These are phyloP conservation scores for Heteropelma amictum DNA, from an alignment of 2,888 invertebrate species.

Conservation along the genomic window DNA sequence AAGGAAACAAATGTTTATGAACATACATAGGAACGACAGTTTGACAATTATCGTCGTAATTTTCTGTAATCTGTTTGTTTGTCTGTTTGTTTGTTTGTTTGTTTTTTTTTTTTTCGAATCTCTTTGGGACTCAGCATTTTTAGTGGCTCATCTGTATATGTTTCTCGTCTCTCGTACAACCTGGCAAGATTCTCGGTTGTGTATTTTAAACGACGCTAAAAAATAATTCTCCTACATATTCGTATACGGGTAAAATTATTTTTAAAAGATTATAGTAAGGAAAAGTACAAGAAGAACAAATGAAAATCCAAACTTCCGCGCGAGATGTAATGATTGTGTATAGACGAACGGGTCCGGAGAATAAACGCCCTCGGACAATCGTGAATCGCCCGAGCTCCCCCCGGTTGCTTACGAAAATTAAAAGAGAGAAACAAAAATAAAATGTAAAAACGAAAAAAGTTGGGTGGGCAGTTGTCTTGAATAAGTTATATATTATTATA, in stretches of 20 bases:
- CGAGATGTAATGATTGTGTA: slow-evolving; percentile 21
- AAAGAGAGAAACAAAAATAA: too few species aligned
- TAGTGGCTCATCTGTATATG: slow-evolving; percentile 22
- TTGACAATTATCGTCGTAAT: slow-evolving; percentile 45
- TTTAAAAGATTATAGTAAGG: too few species aligned
- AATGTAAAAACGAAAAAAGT: too few species aligned
- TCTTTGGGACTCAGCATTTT: slow-evolving; percentile 41
- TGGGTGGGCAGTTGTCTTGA: slow-evolving; percentile 33
- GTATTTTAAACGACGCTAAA: slow-evolving; percentile 30
- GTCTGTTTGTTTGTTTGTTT: too few species aligned
- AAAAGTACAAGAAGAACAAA: slow-evolving; percentile 44
- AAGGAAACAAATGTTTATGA: slow-evolving; percentile 2
- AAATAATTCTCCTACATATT: slow-evolving; percentile 45
- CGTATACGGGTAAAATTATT: slow-evolving; percentile 57
- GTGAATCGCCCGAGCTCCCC: too few species aligned
- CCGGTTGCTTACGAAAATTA: too few species aligned
- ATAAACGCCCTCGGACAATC: too few species aligned
- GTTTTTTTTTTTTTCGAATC: slow-evolving; percentile 2
- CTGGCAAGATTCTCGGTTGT: slow-evolving; percentile 48
- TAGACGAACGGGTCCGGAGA: background rate
- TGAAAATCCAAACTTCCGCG: slow-evolving; percentile 30
- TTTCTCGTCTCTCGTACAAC: slow-evolving; percentile 34
- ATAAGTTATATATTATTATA: slow-evolving; percentile 59
- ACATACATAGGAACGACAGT: slow-evolving; percentile 55
- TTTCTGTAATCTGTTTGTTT: too few species aligned